These are phyloP conservation scores for Quadriops clusia DNA, from an alignment of 2,888 invertebrate species.

Conservation along the genomic window DNA sequence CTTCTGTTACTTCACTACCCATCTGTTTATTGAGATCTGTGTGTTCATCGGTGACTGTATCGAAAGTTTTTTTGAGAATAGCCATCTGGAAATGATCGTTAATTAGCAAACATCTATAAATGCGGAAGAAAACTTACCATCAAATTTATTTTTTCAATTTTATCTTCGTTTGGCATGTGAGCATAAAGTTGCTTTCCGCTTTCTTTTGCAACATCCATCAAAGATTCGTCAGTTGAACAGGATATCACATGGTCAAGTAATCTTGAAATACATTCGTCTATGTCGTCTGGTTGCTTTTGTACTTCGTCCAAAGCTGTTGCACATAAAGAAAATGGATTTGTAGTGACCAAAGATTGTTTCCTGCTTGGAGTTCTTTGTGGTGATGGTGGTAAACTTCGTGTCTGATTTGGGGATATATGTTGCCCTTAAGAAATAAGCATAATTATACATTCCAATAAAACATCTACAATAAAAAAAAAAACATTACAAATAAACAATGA, in stretches of 20 bases:
- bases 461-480: neutral
- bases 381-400: slow-evolving; percentile 61
- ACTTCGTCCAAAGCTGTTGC: slow-evolving; percentile 33
- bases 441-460: neutral
- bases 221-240: slow-evolving; percentile 57
- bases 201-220: slow-evolving; percentile 82
- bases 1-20: slow-evolving; percentile 32
- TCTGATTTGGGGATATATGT: slow-evolving; percentile 39
- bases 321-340: slow-evolving; percentile 49
- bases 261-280: slow-evolving; percentile 35
- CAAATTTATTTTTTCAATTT: slow-evolving; percentile 68
- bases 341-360: slow-evolving; percentile 51
- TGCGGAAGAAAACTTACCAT: slow-evolving; percentile 52
- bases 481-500: neutral
- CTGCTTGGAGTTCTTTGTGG: slow-evolving; percentile 62
- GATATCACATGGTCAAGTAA: slow-evolving; percentile 45
- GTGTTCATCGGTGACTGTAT: slow-evolving; percentile 53
- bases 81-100: slow-evolving; percentile 55
- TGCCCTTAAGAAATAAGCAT: slow-evolving; percentile 29
- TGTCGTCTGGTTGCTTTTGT: slow-evolving; percentile 32
- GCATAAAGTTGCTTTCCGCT: slow-evolving; percentile 73
- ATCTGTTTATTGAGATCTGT: slow-evolving; percentile 40
- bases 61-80: slow-evolving; percentile 63
- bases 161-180: slow-evolving; percentile 52
- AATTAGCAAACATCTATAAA: slow-evolving; percentile 3